These are phyloP conservation scores for Eupithecia tripunctaria DNA, from an alignment of 2,888 invertebrate species.

Conservation along the genomic window DNA sequence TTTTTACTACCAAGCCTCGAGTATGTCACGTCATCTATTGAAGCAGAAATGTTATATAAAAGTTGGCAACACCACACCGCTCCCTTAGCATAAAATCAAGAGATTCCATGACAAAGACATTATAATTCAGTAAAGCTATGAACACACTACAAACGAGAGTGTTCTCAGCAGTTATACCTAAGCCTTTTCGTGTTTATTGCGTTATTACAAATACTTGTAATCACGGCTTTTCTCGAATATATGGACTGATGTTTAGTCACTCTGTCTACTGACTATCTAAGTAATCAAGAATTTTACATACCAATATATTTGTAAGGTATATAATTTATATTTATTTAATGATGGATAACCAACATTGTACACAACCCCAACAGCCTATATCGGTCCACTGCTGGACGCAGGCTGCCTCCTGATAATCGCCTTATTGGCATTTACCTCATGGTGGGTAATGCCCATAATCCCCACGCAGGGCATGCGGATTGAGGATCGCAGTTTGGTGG, in stretches of 20 bases:
- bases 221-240: not conserved
- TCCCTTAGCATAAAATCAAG: slow-evolving; percentile 34
- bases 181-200: not conserved
- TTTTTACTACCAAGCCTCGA: not conserved
- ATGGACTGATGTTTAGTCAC: not conserved
- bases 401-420: too few relatives aligned
- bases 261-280: not conserved
- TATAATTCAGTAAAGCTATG: slow-evolving; percentile 64
- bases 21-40: not conserved
- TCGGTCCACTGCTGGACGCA: too few relatives aligned
- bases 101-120: slow-evolving; percentile 33
- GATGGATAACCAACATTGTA: not conserved
- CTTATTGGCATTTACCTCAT: too few relatives aligned
- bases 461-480: too few relatives aligned
- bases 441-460: too few relatives aligned
- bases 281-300: not conserved
- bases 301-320: not conserved
- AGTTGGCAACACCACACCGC: slow-evolving; percentile 16
- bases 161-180: slow-evolving; percentile 61
- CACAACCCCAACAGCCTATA: too few relatives aligned
- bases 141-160: slow-evolving; percentile 62
- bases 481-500: too few relatives aligned
- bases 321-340: too few relatives aligned
- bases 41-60: not conserved
- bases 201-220: not conserved